These are phyloP conservation scores for Muscicapa adusta DNA, from an alignment of 2,113 vertebrate species.

Conservation along the genomic window DNA sequence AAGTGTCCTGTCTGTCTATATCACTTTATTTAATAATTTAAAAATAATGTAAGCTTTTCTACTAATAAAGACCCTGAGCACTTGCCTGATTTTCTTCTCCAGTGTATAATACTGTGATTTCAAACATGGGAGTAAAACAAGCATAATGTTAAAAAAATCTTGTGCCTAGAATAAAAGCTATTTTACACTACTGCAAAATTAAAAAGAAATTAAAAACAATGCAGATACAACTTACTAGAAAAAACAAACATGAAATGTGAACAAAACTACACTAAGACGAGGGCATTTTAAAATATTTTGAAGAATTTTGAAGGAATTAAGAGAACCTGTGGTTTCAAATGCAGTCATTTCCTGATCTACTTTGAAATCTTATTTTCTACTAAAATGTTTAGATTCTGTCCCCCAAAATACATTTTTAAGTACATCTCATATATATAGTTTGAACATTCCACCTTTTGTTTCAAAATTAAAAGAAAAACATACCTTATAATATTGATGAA, in stretches of 20 bases:
- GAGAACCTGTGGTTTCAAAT: neutral
- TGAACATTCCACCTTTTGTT: neutral
- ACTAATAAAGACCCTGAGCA: neutral
- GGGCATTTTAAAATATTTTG: neutral
- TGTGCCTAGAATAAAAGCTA: neutral
- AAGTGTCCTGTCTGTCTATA: neutral
- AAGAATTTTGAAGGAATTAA: neutral
- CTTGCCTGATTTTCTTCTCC: neutral
- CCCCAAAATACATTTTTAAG: neutral
- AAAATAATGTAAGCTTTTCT: neutral
- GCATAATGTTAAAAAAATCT: neutral
- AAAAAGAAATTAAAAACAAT: neutral
- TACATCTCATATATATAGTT: fast-evolving
- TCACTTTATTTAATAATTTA: neutral
- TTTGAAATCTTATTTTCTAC: neutral
- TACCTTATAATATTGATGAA: neutral
- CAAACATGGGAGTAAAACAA: neutral
- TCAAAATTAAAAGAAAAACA: neutral
- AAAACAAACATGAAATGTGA: neutral
- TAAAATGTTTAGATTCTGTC: neutral
- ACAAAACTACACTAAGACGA: neutral
- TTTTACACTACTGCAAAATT: neutral
- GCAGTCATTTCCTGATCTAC: neutral
- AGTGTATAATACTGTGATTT: neutral
- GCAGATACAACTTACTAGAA: neutral